These are phyloP conservation scores for Lepidochitona cinerea DNA, from an alignment of 2,888 invertebrate species.

Conservation along the genomic window DNA sequence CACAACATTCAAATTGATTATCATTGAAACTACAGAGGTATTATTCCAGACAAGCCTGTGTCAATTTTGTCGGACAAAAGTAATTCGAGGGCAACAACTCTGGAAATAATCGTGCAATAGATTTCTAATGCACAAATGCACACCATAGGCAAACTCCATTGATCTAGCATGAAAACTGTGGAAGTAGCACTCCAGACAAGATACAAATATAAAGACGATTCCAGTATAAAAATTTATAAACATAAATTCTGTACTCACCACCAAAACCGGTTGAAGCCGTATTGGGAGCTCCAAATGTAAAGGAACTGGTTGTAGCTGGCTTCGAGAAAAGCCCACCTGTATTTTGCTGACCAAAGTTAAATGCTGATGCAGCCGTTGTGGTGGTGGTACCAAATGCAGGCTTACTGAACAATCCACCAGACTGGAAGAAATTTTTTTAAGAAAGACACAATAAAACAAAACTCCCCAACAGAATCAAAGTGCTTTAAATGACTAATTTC, in stretches of 20 bases:
- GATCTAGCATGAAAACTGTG: too few species aligned
- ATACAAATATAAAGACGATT: not conserved
- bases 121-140: too few species aligned
- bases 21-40: too few species aligned
- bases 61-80: too few species aligned
- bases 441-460: too few species aligned
- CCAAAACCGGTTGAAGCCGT: conserved; percentile 43
- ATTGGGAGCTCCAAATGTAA: conserved; percentile 44
- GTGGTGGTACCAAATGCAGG: conserved; percentile 67
- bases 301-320: conserved; percentile 42
- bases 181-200: not conserved
- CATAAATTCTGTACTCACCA: conserved; percentile 18
- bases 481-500: too few species aligned
- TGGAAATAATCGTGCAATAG: too few species aligned
- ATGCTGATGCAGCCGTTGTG: conserved; percentile 39
- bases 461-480: too few species aligned
- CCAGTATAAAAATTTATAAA: not conserved
- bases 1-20: too few species aligned
- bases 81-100: too few species aligned
- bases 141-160: too few species aligned
- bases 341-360: conserved; percentile 41
- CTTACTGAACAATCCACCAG: conserved; percentile 67
- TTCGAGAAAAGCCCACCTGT: conserved; percentile 54
- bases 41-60: too few species aligned
- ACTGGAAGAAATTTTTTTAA: conserved; percentile 28